phyloP scores from a whole-genome alignment of 2,888 invertebrate species.

The Netelia virgata region DNA sequence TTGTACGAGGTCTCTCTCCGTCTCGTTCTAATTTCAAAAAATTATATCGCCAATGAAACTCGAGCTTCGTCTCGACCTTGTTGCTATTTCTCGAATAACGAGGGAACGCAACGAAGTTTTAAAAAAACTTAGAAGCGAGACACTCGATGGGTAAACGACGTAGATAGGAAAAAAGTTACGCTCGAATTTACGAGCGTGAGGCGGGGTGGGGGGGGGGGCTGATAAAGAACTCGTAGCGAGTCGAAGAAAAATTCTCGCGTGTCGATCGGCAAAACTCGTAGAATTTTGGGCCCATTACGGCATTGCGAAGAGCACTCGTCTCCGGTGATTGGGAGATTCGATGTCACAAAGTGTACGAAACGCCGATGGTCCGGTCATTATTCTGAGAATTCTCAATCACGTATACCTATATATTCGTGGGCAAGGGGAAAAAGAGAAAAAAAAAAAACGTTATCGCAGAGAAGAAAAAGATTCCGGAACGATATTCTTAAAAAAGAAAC shows the following conservation, averaged over 20 bases:
- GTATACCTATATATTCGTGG: slow-evolving; percentile 21
- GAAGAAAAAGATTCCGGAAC: slow-evolving; percentile 10
- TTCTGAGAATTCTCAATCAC: slow-evolving; percentile 39
- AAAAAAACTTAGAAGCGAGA: too few species aligned
- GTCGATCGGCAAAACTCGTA: neutral
- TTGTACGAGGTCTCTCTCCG: slow-evolving; percentile 62
- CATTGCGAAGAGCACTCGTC: slow-evolving; percentile 20
- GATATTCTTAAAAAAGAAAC: slow-evolving; percentile 11
- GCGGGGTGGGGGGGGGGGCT: neutral
- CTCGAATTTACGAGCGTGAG: neutral
- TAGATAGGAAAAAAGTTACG: too few species aligned
- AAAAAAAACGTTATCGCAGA: slow-evolving; percentile 34
- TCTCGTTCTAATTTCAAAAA: slow-evolving; percentile 9
- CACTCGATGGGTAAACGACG: too few species aligned
- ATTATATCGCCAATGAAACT: neutral
- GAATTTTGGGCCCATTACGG: neutral
- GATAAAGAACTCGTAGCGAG: neutral
- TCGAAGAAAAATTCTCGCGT: neutral
- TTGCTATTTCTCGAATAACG: too few species aligned
- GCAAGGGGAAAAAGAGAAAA: neutral
- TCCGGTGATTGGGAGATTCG: neutral
- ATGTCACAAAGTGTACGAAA: neutral
- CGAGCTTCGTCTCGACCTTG: too few species aligned
- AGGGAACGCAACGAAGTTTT: too few species aligned
- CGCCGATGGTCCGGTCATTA: neutral